A percentile compares a stretch with the other conserved stretches of the same genome.
Conservation (phyloP, 2,113 vertebrate species). For the Ivindomyrus marchei region DNA sequence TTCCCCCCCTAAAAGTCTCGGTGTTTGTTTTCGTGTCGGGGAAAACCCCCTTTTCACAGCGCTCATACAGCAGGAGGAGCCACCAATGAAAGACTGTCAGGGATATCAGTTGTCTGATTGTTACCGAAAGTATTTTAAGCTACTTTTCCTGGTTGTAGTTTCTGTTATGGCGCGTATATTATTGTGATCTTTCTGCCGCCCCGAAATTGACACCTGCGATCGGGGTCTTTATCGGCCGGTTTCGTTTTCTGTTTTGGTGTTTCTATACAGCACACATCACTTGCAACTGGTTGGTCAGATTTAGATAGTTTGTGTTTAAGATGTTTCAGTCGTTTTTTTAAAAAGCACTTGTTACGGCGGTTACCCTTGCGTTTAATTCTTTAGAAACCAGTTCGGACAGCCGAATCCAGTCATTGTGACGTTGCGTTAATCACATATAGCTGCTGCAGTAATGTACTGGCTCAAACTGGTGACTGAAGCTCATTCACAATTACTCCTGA, state of each 20-base stretch:
- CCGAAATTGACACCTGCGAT: background rate
- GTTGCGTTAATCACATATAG: background rate
- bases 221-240: background rate
- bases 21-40: constrained; percentile 6
- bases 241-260: background rate
- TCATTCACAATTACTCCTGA: background rate
- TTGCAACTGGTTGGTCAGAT: background rate
- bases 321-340: background rate
- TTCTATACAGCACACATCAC: background rate
- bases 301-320: background rate
- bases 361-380: background rate
- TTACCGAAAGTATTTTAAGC: background rate
- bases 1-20: background rate
- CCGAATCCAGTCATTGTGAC: background rate
- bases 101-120: background rate
- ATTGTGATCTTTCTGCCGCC: background rate
- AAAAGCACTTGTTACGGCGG: background rate
- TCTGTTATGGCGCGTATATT: background rate
- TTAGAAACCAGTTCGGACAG: background rate
- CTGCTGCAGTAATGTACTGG: background rate
- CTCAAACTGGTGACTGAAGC: background rate
- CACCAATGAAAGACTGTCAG: background rate
- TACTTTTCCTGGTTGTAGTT: background rate
- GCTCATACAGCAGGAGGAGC: background rate
- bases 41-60: constrained; percentile 11